Percentiles rank a stretch among this genome's conserved stretches.
phyloP scores from a whole-genome alignment of 2,888 invertebrate genomes.

The Agrochola litura region DNA sequence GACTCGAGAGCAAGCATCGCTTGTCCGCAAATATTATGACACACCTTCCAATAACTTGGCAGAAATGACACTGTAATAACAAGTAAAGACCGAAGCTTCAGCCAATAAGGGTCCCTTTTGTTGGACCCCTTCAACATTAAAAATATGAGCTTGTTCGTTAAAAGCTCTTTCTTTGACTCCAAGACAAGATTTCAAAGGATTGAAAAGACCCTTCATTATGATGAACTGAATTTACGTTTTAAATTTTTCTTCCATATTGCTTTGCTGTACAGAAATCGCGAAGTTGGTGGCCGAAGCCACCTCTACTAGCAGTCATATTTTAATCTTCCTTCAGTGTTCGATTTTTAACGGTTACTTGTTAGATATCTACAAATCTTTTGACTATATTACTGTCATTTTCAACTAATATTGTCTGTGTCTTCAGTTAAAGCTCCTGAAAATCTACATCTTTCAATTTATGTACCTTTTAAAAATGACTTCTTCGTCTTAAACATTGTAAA shows the following conservation, averaged over 20 bases:
- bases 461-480: not conserved
- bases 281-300: too few relatives aligned
- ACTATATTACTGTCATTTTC: too few relatives aligned
- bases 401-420: not conserved
- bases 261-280: not conserved
- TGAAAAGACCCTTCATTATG: constrained; percentile 5
- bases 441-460: not conserved
- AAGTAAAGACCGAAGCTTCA: not conserved
- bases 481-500: not conserved
- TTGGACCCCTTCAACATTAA: constrained; percentile 20
- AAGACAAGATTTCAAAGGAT: constrained; percentile 36
- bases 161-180: constrained; percentile 25
- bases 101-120: constrained; percentile 17
- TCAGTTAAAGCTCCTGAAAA: not conserved
- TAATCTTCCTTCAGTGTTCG: too few relatives aligned
- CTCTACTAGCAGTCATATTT: too few relatives aligned
- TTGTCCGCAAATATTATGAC: constrained; percentile 55
- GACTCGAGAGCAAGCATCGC: constrained; percentile 38
- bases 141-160: constrained; percentile 38
- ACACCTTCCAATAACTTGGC: constrained; percentile 30
- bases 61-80: constrained; percentile 45
- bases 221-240: not conserved
- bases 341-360: not conserved
- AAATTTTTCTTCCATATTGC: not conserved
- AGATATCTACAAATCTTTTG: too few relatives aligned